phyloP scores from a whole-genome alignment of 2,888 invertebrate genomes.

The Quadroppia sp. region DNA sequence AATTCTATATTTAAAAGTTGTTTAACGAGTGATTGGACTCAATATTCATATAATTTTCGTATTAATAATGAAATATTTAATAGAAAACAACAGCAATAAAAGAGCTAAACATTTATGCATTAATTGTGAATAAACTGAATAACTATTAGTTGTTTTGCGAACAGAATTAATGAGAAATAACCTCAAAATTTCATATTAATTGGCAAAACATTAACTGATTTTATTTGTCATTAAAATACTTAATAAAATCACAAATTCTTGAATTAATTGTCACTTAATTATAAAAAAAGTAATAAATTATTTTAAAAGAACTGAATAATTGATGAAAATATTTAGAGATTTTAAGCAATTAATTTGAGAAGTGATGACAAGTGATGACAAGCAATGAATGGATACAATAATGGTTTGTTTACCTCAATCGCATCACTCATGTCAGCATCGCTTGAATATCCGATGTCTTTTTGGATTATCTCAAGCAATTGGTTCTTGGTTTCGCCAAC shows the following conservation, averaged over 20 bases:
- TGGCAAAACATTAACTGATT: neutral
- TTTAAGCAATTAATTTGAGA: neutral
- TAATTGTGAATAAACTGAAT: neutral
- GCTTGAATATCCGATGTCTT: slow-evolving; percentile 44
- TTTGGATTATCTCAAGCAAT: slow-evolving; percentile 42
- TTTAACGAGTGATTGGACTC: neutral
- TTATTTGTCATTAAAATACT: neutral
- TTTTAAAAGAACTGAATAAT: neutral
- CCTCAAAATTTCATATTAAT: neutral
- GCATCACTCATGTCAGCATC: slow-evolving; percentile 45
- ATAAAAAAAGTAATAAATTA: slow-evolving; percentile 3
- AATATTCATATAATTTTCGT: neutral
- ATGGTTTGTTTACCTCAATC: slow-evolving; percentile 38
- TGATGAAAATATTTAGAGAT: neutral
- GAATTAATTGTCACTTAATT: neutral
- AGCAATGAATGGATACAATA: neutral
- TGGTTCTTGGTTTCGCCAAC: slow-evolving; percentile 19
- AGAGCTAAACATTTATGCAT: neutral
- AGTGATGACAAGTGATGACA: neutral
- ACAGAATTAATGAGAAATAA: slow-evolving; percentile 13
- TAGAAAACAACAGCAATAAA: neutral
- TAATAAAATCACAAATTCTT: neutral
- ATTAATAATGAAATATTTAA: neutral
- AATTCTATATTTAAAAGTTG: slow-evolving; percentile 5
- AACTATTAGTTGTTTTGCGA: neutral